Evolutionary conservation across 1,140 invertebrate genomes (phyloP).

Genomic region (Rhynchophorus ferrugineus): DNA sequence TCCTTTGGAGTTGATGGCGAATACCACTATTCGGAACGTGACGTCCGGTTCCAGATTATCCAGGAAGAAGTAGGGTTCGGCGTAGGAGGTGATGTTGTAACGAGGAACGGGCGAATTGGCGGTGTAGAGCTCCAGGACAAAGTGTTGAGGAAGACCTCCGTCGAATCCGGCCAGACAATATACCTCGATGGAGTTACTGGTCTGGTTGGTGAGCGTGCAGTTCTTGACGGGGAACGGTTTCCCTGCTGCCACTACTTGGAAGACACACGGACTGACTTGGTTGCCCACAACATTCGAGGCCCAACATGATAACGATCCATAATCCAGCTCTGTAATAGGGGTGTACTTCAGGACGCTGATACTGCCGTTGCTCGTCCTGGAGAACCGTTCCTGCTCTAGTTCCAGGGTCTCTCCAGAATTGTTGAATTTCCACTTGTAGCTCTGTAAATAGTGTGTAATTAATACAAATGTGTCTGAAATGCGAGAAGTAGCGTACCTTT

Average conservation of each 20-base stretch:
- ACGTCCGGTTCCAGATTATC: slow-evolving; percentile 66
- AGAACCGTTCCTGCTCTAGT: slow-evolving; percentile 62
- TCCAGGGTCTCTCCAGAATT: slow-evolving; percentile 76
- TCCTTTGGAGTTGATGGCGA: slow-evolving; percentile 72
- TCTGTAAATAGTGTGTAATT: slow-evolving; percentile 33
- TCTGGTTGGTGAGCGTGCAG: slow-evolving; percentile 67
- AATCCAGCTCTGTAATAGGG: slow-evolving; percentile 65
- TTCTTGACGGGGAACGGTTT: slow-evolving; percentile 68
- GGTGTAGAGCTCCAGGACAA: slow-evolving; percentile 69
- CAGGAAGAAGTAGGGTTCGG: slow-evolving; percentile 61
- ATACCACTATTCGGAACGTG: slow-evolving; percentile 64
- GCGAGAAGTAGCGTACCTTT: slow-evolving; percentile 36
- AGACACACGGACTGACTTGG: slow-evolving; percentile 76
- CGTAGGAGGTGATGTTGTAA: slow-evolving; percentile 56
- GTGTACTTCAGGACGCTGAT: slow-evolving; percentile 61
- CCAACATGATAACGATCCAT: slow-evolving; percentile 74
- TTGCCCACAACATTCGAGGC: slow-evolving; percentile 74
- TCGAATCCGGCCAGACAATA: slow-evolving; percentile 70
- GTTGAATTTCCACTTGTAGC: slow-evolving; percentile 87
- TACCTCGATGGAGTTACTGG: slow-evolving; percentile 65
- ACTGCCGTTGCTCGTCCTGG: slow-evolving; percentile 56
- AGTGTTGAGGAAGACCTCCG: slow-evolving; percentile 75
- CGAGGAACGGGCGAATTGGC: slow-evolving; percentile 47
- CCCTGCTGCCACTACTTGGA: slow-evolving; percentile 61
- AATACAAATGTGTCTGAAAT: no score